Evolutionary conservation across 2,888 invertebrate genomes (phyloP).

Genomic region (Dorcus hopei): DNA sequence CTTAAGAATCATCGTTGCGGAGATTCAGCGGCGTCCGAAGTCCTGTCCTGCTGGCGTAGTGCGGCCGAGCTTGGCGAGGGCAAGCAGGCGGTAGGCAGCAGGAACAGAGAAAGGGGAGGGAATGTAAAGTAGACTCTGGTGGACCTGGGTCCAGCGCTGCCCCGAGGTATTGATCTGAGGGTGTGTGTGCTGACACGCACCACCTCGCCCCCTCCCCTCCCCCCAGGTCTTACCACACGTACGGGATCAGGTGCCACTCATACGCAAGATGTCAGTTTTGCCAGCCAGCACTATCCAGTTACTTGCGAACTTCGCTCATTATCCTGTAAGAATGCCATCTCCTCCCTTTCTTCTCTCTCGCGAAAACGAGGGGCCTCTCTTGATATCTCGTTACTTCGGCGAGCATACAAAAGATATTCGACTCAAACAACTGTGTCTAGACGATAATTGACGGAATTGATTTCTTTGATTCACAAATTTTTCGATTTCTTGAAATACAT

Average conservation of each 20-base stretch:
- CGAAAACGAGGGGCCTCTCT: too few relatives aligned
- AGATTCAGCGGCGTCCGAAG: too few relatives aligned
- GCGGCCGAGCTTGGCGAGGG: conserved; percentile 18
- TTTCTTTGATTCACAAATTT: too few relatives aligned
- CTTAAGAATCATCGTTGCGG: too few relatives aligned
- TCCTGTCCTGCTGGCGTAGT: too few relatives aligned
- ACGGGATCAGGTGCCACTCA: conserved; percentile 8
- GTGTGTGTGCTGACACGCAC: conserved; percentile 46
- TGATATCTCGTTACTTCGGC: too few relatives aligned
- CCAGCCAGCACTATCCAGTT: conserved; percentile 5
- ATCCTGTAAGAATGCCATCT: conserved; percentile 2
- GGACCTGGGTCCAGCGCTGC: conserved; percentile 50
- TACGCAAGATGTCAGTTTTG: conserved; percentile 4
- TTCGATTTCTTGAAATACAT: too few relatives aligned
- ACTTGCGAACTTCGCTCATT: conserved; percentile 12
- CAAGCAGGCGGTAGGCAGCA: conserved; percentile 20
- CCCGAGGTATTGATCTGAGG: conserved; percentile 51
- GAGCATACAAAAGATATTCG: too few relatives aligned
- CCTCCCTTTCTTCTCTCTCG: too few relatives aligned
- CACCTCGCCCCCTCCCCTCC: conserved; percentile 34
- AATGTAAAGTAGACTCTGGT: conserved; percentile 59
- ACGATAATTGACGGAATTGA: too few relatives aligned
- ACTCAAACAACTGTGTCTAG: too few relatives aligned
- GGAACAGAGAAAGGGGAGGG: conserved; percentile 41
- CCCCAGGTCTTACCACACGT: conserved; percentile 32